These are phyloP conservation scores for Erythrolamprus reginae DNA, from an alignment of 2,113 vertebrate genomes.

Conservation along the genomic window DNA sequence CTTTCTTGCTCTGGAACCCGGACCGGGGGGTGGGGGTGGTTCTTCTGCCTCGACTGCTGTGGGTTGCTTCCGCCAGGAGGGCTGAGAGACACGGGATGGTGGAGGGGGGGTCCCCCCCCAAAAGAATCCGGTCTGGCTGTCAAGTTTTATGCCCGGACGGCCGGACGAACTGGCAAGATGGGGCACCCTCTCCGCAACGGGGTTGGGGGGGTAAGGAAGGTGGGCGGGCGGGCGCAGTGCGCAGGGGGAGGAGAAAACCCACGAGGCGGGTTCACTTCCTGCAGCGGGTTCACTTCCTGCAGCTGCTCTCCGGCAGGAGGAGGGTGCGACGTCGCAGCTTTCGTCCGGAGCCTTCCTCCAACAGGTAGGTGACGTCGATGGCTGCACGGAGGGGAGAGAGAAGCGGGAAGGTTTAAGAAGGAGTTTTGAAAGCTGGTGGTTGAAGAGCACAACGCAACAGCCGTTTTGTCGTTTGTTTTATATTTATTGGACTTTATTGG, in stretches of 20 bases:
- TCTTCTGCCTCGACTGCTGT: too few relatives aligned
- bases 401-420: background rate
- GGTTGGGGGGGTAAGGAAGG: too few relatives aligned
- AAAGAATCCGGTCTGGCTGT: slow-evolving; percentile 29
- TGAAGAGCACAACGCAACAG: too few relatives aligned
- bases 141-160: slow-evolving; percentile 29
- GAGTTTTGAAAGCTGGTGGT: too few relatives aligned
- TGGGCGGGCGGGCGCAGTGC: background rate
- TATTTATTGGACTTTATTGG: too few relatives aligned
- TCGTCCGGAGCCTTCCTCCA: slow-evolving; percentile 91
- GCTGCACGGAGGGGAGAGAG: slow-evolving; percentile 66
- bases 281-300: slow-evolving; percentile 84
- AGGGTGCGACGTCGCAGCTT: slow-evolving; percentile 88
- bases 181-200: background rate
- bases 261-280: slow-evolving; percentile 76
- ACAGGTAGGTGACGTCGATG: slow-evolving; percentile 95
- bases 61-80: too few relatives aligned
- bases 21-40: background rate
- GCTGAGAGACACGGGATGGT: slow-evolving; percentile 26
- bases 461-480: too few relatives aligned
- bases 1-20: slow-evolving; percentile 40
- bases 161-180: slow-evolving; percentile 27
- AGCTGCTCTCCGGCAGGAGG: slow-evolving; percentile 81
- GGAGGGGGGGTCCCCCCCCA: slow-evolving; percentile 10
- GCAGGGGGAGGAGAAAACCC: background rate